Conservation (phyloP, 2,113 vertebrate genomes). For the rat (Rattus norvegicus) region DNA sequence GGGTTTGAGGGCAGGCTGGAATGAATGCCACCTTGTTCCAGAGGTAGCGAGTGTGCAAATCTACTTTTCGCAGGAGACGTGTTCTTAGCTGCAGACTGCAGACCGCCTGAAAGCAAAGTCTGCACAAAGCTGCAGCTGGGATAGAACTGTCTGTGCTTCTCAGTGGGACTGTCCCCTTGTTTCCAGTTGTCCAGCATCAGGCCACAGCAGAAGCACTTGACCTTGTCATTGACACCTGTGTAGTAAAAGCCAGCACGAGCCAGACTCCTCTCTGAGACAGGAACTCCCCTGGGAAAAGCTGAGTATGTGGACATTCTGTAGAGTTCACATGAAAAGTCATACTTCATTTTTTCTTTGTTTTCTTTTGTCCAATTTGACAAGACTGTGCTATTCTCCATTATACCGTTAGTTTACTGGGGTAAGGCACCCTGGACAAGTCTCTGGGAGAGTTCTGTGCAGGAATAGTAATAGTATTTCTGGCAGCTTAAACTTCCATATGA, state of each 20-base stretch:
- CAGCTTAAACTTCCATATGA: slow-evolving; percentile 71
- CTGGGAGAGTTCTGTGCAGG: slow-evolving; percentile 91
- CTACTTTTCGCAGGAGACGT: slow-evolving; percentile 90
- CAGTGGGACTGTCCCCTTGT: slow-evolving; percentile 93
- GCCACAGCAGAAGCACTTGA: slow-evolving; percentile 95
- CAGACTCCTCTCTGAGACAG: slow-evolving; percentile 93
- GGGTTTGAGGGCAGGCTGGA: slow-evolving; percentile 89
- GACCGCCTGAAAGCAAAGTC: slow-evolving; percentile 92
- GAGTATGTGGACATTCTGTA: slow-evolving; percentile 96
- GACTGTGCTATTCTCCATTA: slow-evolving; percentile 90
- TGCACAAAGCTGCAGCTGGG: slow-evolving; percentile 95
- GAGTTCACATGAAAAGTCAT: slow-evolving; percentile 95
- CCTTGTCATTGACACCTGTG: slow-evolving; percentile 93
- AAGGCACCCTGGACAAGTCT: slow-evolving; percentile 86
- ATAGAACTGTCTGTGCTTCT: slow-evolving; percentile 93
- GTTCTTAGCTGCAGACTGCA: slow-evolving; percentile 91
- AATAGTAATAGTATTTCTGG: slow-evolving; percentile 67
- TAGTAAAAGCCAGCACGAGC: slow-evolving; percentile 98
- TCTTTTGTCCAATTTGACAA: slow-evolving; percentile 88
- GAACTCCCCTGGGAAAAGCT: slow-evolving; percentile 86
- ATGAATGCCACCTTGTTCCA: slow-evolving; percentile 88
- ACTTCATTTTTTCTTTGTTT: slow-evolving; percentile 88
- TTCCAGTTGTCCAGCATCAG: slow-evolving; percentile 95
- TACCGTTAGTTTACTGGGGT: slow-evolving; percentile 85
- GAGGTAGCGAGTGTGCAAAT: slow-evolving; percentile 84